Evolutionary conservation across 2,113 vertebrate genomes (phyloP), one percentile per base, ranked within the genome.

Genomic region (Corvus cornix): DNA sequence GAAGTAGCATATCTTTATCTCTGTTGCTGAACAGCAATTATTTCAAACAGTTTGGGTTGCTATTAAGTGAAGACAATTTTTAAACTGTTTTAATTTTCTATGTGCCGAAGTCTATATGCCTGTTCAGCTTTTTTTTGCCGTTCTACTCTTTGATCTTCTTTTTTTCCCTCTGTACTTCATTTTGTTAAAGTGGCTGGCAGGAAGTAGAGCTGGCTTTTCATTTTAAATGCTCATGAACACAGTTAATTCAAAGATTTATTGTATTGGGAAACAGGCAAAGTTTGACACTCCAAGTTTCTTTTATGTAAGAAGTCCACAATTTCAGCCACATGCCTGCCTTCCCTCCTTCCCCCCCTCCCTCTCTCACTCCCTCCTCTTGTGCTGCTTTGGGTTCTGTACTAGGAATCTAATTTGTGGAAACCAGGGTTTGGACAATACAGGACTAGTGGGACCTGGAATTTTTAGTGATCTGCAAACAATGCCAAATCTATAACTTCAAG

Each of bases 1-100:
- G 90, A 95, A 96, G 87, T 59, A 89, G 30, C 1, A 2, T 74
- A 75, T 79, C 53, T 93, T 96, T 96, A 95, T 93, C 87, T 93
- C 49, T 89, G 62, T 78, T 97, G 82, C 86, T 82, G 43, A 94
- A 52, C 16, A 59, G n/a, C 0, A 8, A 94, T 84, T 89, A 95
- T 96, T 96, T 84, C 20, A 7, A 96, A 90, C 56, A 67, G 77
- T 95, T 96, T 93, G 33, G 30, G 49, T 86, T 93, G 33, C 41
- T 96, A 90, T 95, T 93, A 90, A 93, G 51, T 63, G 72, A 94
- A 81, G 37, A 43, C 24, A 60, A 89, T 90, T 77, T 94, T 94
- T 88, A 20, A 53, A 62, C 35, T 52, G 5, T 60, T 89, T 96
- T 92, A 93, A 92, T 97, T 97, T 96, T 91, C 41, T 73, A 44